Base-by-base conservation (phyloP, 2,888 invertebrate genomes). In the Listrodromus nycthemerus region DNA sequence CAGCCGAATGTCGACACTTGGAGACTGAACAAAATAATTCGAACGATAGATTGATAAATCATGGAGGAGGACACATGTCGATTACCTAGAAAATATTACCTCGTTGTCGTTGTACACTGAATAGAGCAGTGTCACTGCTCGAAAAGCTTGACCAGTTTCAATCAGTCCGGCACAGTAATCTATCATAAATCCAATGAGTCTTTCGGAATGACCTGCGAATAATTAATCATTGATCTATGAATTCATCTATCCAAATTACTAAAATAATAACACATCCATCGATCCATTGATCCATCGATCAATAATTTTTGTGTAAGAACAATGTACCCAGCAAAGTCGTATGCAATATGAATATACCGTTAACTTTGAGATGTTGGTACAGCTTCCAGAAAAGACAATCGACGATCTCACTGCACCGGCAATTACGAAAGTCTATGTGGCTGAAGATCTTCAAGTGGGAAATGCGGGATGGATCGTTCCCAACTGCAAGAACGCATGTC, bases 101-200 rank as follows among this genome's bases (percentile, higher is more conserved):
- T 88, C 86, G 27, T 86, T 87, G 33, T 86, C 80, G 48, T 90
- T 84, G 19, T 88, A 86, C 0, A 91, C 89, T 63, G 85, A 81
- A 0, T 85, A 80, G 10, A 94, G 88, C 33, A 90, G 85, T 61
- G 89, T 88, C 8, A 92, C 87, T 0, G 93, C 92, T 55, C 89
- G 91, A 30, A 87, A 84, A 27, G 89, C 89, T 77, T 93, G 93
- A 0, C 88, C 89, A 37, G 90, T 89, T 5, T 87, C 74, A 37
- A 92, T 90, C 30, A 93, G 85, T 16, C 92, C 91, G 2, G 91
- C 88, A 0, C 91, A 89, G 48, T 92, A 93, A 77, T 93, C 91
- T 80, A 93, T 86, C 41, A 91, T 82, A 74, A 92, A 93, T 24
- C 90, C 87, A n/a, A 92, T 84, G 10, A 88, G 82, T 84, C 90